These are phyloP conservation scores for Hypsopygia costalis DNA, from an alignment of 2,888 invertebrate genomes.

Conservation along the genomic window DNA sequence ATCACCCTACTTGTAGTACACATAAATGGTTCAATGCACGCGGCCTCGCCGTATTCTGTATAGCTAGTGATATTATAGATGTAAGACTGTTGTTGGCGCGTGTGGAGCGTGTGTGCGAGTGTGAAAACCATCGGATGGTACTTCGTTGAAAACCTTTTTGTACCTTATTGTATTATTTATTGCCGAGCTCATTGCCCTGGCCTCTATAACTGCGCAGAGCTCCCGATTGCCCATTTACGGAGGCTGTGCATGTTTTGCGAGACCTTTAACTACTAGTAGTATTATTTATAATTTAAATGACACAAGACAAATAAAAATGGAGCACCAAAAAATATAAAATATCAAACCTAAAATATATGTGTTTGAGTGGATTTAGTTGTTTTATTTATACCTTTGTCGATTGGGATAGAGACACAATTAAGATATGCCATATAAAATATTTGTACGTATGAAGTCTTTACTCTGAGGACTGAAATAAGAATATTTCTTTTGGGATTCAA, in stretches of 20 bases:
- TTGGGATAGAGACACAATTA: too few species aligned
- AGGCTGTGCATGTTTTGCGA: constrained; percentile 54
- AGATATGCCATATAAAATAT: too few species aligned
- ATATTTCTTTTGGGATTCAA: too few species aligned
- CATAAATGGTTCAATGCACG: constrained; percentile 63
- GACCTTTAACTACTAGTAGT: constrained; percentile 67
- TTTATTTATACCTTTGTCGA: constrained; percentile 37
- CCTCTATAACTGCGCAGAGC: constrained; percentile 52
- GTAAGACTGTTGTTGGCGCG: constrained; percentile 68
- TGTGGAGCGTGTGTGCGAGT: constrained; percentile 63
- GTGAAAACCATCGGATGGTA: constrained; percentile 71
- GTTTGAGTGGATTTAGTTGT: constrained; percentile 64
- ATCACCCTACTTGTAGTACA: constrained; percentile 45
- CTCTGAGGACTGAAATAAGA: too few species aligned
- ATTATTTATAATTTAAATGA: constrained; percentile 74
- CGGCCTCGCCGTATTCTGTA: constrained; percentile 68
- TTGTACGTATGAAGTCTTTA: too few species aligned
- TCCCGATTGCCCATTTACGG: constrained; percentile 76
- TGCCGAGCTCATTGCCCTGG: constrained; percentile 78
- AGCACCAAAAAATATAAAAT: constrained; percentile 74
- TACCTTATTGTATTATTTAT: constrained; percentile 77
- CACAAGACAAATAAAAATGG: constrained; percentile 71
- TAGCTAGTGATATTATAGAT: constrained; percentile 77
- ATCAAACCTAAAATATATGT: constrained; percentile 74
- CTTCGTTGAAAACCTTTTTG: constrained; percentile 68